Conservation (phyloP, 1,140 invertebrate species). For the Rhynchophorus ferrugineus region DNA sequence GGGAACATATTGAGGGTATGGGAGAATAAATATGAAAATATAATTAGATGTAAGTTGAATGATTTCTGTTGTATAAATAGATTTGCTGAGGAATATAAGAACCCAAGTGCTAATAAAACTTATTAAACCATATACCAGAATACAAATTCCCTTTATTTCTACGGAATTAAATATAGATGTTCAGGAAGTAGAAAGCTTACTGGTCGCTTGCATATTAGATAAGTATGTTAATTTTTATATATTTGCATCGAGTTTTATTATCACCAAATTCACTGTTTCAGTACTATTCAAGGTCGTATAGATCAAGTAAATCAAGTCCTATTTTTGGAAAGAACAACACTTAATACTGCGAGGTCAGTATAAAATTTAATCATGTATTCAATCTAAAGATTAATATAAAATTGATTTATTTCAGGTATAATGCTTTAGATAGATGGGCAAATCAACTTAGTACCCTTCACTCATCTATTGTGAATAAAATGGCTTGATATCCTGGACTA, state of each 20-base stretch:
- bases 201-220: slow-evolving; percentile 62
- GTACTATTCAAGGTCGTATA: slow-evolving; percentile 64
- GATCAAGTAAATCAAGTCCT: slow-evolving; percentile 93
- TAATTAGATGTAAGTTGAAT: no score
- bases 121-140: slow-evolving; percentile 94
- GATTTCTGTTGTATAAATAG: no score
- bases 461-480: slow-evolving; percentile 81
- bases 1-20: slow-evolving; percentile 99
- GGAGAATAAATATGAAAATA: no score
- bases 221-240: slow-evolving; percentile 76
- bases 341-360: slow-evolving; percentile 64
- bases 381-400: background rate
- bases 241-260: slow-evolving; percentile 53
- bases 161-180: slow-evolving; percentile 93
- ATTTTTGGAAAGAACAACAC: slow-evolving; percentile 74
- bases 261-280: slow-evolving; percentile 4
- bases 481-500: slow-evolving; percentile 51
- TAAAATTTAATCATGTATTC: background rate
- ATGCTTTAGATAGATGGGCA: slow-evolving; percentile 94
- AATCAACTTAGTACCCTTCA: slow-evolving; percentile 83
- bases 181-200: slow-evolving; percentile 87
- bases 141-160: slow-evolving; percentile 95
- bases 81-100: slow-evolving; percentile 89
- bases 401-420: slow-evolving; percentile 48
- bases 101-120: slow-evolving; percentile 93